These are phyloP conservation scores for Formica exsecta DNA, from an alignment of 1,140 invertebrate species.

Conservation along the genomic window DNA sequence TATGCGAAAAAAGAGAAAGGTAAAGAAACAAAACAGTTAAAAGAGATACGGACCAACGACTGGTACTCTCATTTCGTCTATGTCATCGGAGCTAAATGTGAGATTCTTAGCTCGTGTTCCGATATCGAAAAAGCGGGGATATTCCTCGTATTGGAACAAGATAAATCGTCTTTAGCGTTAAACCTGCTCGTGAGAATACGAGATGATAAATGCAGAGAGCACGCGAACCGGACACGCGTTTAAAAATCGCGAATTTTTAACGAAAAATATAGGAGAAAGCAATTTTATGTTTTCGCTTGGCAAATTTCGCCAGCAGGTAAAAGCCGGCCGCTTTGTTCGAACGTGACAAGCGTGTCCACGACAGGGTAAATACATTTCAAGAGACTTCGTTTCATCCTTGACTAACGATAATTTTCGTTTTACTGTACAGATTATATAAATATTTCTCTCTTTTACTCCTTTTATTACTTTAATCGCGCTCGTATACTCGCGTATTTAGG, in stretches of 20 bases:
- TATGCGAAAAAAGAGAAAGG: too few relatives aligned
- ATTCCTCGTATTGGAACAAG: not conserved
- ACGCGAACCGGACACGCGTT: not conserved
- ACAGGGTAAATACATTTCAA: constrained; percentile 5
- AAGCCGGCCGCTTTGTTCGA: not conserved
- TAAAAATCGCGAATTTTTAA: constrained; percentile 2
- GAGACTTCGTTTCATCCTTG: constrained; percentile 9
- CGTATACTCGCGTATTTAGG: not conserved
- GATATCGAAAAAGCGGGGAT: not conserved
- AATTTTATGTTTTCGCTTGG: not conserved
- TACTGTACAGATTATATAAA: not conserved
- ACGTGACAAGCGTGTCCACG: not conserved
- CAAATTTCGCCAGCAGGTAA: constrained; percentile 14
- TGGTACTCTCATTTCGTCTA: not conserved
- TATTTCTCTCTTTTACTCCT: constrained; percentile 6
- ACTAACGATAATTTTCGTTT: not conserved
- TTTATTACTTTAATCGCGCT: not conserved
- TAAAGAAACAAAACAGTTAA: not conserved
- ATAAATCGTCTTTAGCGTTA: not conserved
- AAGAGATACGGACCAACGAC: constrained; percentile 6
- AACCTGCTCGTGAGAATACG: not conserved
- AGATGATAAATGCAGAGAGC: not conserved
- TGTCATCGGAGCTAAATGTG: too few relatives aligned
- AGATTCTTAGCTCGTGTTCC: not conserved
- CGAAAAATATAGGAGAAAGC: not conserved